Evolutionary conservation across 2,888 invertebrate species (phyloP).

Genomic region (Drosophila neonasuta): DNA sequence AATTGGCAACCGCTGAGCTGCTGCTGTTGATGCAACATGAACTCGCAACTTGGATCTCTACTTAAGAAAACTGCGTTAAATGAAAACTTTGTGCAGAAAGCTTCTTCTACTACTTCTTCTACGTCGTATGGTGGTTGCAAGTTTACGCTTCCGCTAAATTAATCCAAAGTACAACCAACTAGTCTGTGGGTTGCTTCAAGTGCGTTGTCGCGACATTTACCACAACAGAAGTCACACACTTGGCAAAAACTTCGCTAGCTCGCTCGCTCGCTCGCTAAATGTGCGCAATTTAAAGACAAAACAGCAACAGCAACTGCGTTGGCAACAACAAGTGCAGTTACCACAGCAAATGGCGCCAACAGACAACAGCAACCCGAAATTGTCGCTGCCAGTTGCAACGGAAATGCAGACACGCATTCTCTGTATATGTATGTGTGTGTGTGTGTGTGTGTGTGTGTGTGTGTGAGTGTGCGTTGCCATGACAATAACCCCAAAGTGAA

Average conservation of each 20-base stretch:
- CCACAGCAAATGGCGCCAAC: conserved; percentile 51
- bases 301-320: conserved; percentile 20
- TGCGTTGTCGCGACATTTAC: conserved; percentile 37
- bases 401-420: conserved; percentile 56
- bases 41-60: conserved; percentile 37
- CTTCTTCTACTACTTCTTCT: background rate
- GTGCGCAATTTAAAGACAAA: conserved; percentile 60
- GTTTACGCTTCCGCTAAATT: conserved; percentile 72
- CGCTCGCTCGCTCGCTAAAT: conserved; percentile 31
- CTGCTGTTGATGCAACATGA: background rate
- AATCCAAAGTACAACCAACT: conserved; percentile 58
- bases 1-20: conserved; percentile 52
- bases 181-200: background rate
- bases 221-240: conserved; percentile 53
- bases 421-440: background rate
- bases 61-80: conserved; percentile 41
- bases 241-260: conserved; percentile 55
- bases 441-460: conserved; percentile 23
- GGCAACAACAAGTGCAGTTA: conserved; percentile 32
- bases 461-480: conserved; percentile 45
- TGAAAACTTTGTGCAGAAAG: conserved; percentile 45
- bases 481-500: conserved; percentile 66
- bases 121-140: conserved; percentile 33
- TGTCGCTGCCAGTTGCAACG: conserved; percentile 60
- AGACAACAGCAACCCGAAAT: conserved; percentile 47